Evolutionary conservation across 35 echinoderm and acorn worm species (phyloP), one percentile per base, ranked within the genome.

Genomic region (Stichopus chloronotus): DNA sequence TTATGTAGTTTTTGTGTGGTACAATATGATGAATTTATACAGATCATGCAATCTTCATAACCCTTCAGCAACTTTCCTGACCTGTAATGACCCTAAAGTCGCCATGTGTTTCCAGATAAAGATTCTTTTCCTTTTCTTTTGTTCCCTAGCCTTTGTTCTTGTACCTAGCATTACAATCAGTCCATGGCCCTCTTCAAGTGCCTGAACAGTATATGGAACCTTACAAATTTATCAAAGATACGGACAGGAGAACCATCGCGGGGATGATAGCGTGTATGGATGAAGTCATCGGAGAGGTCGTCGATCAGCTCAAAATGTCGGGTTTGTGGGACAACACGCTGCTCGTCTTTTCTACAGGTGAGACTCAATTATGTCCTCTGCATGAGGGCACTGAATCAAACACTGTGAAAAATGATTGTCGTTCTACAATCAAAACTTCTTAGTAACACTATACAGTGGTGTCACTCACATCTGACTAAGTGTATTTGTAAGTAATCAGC

Each of bases 231-330:
- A 92, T 95, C 30, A 79, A 71, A 6, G 54, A 92, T 54, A 16
- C 13, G 7, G 59, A 92, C 58, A 79, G 94, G 12, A 81, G 91
- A 0, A 90, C 76, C 2, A 81, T 92, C 21, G 90, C 90, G 22
- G 94, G 94, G 4, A 95, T 95, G 94, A 81, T 88, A 5, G 69
- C 94, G 7, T 95, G 94, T 79, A 95, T 95, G 94, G 94, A 95
- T 57, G 94, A 95, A 81, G 76, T 90, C 21, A 92, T 95, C n/a
- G 94, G 94, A 60, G 87, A 92, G 0, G 76, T 95, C 10, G 82
- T 89, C 8, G 84, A 53, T 52, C 9, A 92, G 4, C 82, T 95
- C 8, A 92, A 95, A 83, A n/a, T 55, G 24, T 86, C 63, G 8
- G 84, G 86, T n/a, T 58, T 95, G 20, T 95, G 91, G 91, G 74